Percentiles rank a stretch among this genome's conserved stretches.
Evolutionary conservation across 2,113 vertebrate species (phyloP).

Genomic region (Oenanthe oenanthe): DNA sequence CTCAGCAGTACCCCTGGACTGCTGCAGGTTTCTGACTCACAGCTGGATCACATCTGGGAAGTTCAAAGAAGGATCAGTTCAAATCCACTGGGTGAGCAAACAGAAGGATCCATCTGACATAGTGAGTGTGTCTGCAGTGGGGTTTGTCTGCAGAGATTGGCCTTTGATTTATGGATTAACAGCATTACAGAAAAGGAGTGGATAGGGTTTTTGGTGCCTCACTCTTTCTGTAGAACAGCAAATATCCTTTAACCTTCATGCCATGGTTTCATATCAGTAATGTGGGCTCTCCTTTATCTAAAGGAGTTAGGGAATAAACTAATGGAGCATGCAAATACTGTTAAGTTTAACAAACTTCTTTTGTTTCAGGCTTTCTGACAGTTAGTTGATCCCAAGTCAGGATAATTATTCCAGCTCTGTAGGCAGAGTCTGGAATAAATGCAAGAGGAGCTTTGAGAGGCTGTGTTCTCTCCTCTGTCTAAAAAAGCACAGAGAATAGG

Average conservation of each 20-base stretch:
- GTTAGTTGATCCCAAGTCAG: not conserved
- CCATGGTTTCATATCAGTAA: not conserved
- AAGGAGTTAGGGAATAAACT: not conserved
- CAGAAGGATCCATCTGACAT: not conserved
- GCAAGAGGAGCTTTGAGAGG: not conserved
- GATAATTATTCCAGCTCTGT: conserved; percentile 5
- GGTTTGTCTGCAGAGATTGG: not conserved
- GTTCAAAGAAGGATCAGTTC: not conserved
- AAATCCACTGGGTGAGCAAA: not conserved
- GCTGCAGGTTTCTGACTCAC: not conserved
- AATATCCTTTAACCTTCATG: not conserved
- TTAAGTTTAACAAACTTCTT: not conserved
- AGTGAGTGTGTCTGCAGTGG: accelerated
- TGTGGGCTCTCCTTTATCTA: not conserved
- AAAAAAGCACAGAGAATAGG: not conserved
- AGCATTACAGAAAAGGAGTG: not conserved
- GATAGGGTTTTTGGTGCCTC: not conserved
- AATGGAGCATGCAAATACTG: not conserved
- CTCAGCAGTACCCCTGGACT: not conserved
- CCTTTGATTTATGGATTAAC: not conserved
- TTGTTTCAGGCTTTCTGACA: not conserved
- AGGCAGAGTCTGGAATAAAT: conserved; percentile 10
- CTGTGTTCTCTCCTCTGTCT: not conserved
- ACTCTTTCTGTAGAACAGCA: not conserved
- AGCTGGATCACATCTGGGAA: not conserved